Evolutionary conservation across 2,888 invertebrate species (phyloP).

Genomic region (Osmoderma eremita): DNA sequence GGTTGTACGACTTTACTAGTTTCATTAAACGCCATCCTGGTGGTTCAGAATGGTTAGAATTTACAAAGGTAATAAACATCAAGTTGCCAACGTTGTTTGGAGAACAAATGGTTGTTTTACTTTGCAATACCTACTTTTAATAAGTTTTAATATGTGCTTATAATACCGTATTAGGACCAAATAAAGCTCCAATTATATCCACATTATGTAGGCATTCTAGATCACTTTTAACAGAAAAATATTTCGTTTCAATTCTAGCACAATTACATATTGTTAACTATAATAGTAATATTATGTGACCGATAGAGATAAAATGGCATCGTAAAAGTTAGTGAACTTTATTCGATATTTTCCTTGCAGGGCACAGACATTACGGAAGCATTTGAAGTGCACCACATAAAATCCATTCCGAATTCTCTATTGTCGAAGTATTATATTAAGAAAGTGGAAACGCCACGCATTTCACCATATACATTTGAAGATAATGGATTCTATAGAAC

Average conservation of each 20-base stretch:
- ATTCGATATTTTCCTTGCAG: conserved; percentile 58
- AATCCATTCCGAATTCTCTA: conserved; percentile 66
- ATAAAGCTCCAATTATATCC: no score
- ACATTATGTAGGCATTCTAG: no score
- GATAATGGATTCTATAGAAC: conserved; percentile 80
- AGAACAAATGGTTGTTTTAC: background rate
- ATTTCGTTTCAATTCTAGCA: no score
- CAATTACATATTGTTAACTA: no score
- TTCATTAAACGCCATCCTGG: conserved; percentile 88
- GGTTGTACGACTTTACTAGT: conserved; percentile 83
- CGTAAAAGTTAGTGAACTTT: background rate
- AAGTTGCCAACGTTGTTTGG: background rate
- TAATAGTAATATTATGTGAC: no score
- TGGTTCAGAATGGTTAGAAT: conserved; percentile 78
- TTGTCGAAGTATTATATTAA: conserved; percentile 74
- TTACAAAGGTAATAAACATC: conserved; percentile 69
- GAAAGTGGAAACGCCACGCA: conserved; percentile 71
- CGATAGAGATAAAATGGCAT: background rate
- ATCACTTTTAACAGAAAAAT: no score
- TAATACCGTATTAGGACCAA: no score
- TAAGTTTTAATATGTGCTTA: no score
- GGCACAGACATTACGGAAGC: conserved; percentile 85
- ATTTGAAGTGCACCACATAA: conserved; percentile 79
- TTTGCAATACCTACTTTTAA: no score
- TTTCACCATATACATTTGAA: conserved; percentile 78